phyloP scores from a whole-genome alignment of 2,797 vertebrate species.

The Xerus rutilus region DNA sequence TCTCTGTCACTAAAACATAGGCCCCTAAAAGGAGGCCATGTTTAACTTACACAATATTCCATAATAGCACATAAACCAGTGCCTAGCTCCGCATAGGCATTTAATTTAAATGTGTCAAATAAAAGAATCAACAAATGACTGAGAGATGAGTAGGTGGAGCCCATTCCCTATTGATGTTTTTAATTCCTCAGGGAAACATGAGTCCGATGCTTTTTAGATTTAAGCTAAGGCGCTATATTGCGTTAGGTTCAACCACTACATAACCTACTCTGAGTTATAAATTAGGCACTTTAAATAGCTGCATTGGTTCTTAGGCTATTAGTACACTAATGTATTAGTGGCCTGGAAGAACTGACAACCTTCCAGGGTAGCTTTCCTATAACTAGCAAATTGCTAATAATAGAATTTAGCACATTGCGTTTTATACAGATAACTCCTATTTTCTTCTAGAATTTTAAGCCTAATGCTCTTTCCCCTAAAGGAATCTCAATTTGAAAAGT shows the following conservation, averaged over 20 bases:
- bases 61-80: neutral
- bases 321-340: neutral
- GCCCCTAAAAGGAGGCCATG: neutral
- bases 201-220: slow-evolving; percentile 12
- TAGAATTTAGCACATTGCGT: slow-evolving; percentile 8
- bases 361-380: neutral
- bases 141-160: neutral
- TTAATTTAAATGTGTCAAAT: neutral
- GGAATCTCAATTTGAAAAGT: slow-evolving; percentile 40
- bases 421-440: neutral
- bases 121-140: slow-evolving; percentile 19
- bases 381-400: slow-evolving; percentile 35
- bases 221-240: neutral
- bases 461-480: slow-evolving; percentile 5
- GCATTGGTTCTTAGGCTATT: neutral
- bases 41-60: neutral
- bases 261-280: slow-evolving; percentile 34
- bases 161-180: neutral
- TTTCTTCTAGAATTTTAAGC: slow-evolving; percentile 44
- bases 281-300: neutral
- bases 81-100: neutral
- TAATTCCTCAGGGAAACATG: slow-evolving; percentile 46
- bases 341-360: slow-evolving; percentile 26
- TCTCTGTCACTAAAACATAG: slow-evolving; percentile 24
- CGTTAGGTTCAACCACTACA: neutral